Conservation (phyloP, 2,113 vertebrate species). For the Uropsilus gracilis region DNA sequence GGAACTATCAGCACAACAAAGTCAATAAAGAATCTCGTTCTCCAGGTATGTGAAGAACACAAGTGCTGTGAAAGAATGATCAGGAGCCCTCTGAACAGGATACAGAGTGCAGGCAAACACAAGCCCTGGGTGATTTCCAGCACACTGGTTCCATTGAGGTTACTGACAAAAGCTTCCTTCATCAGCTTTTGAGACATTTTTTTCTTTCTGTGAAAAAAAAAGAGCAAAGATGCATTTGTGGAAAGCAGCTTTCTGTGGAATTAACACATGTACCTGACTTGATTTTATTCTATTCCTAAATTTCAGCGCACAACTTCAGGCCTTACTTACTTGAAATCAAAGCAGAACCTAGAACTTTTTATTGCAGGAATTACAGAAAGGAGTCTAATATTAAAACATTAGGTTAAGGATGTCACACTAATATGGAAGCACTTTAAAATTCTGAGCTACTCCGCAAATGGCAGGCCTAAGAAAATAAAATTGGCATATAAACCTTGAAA, state of each 20-base stretch:
- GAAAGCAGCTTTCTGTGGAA: conserved; percentile 15
- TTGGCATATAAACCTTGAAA: neutral
- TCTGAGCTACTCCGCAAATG: neutral
- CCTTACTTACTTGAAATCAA: neutral
- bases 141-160: conserved; percentile 94
- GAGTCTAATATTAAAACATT: neutral
- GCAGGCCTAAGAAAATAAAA: neutral
- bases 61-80: conserved; percentile 85
- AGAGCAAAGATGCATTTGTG: conserved; percentile 18
- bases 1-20: conserved; percentile 90
- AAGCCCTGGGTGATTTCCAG: conserved; percentile 90
- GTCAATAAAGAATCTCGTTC: conserved; percentile 89
- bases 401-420: neutral
- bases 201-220: conserved; percentile 73
- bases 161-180: conserved; percentile 95
- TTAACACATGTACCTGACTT: neutral
- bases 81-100: conserved; percentile 91
- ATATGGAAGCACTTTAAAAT: neutral
- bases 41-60: conserved; percentile 79
- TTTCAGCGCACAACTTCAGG: neutral
- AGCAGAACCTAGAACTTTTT: neutral
- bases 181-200: conserved; percentile 90
- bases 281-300: neutral
- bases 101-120: conserved; percentile 88
- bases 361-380: neutral